phyloP scores from a whole-genome alignment of 2,113 vertebrate genomes.

The Eira barbara region DNA sequence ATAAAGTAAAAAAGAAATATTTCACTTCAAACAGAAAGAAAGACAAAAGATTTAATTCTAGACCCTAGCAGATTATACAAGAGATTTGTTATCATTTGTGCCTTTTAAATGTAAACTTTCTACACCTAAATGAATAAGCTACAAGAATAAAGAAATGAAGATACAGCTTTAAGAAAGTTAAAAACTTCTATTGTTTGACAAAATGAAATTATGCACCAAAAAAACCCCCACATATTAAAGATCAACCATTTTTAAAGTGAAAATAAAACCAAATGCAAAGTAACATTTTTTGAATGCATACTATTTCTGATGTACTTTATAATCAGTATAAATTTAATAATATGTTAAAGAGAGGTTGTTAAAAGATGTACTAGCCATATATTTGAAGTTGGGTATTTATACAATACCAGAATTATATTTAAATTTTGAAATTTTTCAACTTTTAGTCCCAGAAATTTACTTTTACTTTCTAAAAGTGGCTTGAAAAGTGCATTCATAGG shows the following conservation, averaged over 20 bases:
- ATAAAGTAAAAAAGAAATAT: not conserved
- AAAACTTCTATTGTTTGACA: not conserved
- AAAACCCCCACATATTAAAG: not conserved
- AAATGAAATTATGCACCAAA: not conserved
- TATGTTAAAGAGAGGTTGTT: not conserved
- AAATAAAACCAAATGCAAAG: slow-evolving; percentile 24
- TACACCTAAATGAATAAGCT: not conserved
- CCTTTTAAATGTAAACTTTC: not conserved
- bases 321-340: slow-evolving; percentile 2
- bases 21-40: slow-evolving; percentile 35
- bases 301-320: not conserved
- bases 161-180: not conserved
- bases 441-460: not conserved
- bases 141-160: not conserved
- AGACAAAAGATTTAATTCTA: slow-evolving; percentile 1
- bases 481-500: not conserved
- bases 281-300: not conserved
- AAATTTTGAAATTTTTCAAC: not conserved
- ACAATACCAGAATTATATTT: not conserved
- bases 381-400: not conserved
- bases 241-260: not conserved
- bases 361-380: not conserved
- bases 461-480: not conserved
- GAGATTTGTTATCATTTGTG: not conserved
- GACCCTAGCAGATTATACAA: not conserved